A percentile compares a stretch with the other conserved stretches of the same genome.
phyloP scores from a whole-genome alignment of 2,888 invertebrate genomes.

The Heliothis peltigera region DNA sequence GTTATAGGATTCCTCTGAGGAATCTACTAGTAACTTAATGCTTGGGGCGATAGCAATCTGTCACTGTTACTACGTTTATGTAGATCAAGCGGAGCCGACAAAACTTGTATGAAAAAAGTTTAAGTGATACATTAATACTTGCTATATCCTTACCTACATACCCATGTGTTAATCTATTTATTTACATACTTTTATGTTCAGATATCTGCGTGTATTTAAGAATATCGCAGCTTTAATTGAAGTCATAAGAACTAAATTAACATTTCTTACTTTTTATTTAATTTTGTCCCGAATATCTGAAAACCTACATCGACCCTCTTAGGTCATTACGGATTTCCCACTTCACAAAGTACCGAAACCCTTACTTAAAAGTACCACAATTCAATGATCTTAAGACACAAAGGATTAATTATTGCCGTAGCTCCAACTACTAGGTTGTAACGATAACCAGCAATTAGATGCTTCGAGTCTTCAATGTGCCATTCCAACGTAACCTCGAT shows the following conservation, averaged over 20 bases:
- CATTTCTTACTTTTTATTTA: not conserved
- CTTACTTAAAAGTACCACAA: not conserved
- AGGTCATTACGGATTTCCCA: not conserved
- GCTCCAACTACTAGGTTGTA: conserved; percentile 50
- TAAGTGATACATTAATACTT: conserved; percentile 56
- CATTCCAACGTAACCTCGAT: conserved; percentile 71
- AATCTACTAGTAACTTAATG: conserved; percentile 56
- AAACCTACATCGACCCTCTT: not conserved
- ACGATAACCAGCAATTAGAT: conserved; percentile 72
- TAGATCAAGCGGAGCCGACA: conserved; percentile 58
- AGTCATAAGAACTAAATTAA: too few relatives aligned
- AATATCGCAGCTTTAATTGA: not conserved
- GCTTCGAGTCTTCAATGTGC: conserved; percentile 70
- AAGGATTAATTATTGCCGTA: conserved; percentile 50
- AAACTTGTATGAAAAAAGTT: conserved; percentile 45
- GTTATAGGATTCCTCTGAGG: conserved; percentile 34
- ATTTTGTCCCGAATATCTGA: not conserved
- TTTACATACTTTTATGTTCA: conserved; percentile 23
- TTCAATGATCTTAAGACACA: conserved; percentile 25
- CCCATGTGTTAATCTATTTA: conserved; percentile 28
- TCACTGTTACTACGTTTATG: conserved; percentile 49
- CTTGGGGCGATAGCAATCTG: conserved; percentile 56
- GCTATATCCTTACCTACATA: conserved; percentile 25
- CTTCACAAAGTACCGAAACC: not conserved
- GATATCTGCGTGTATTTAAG: conserved; percentile 26